A percentile compares a stretch with the other conserved stretches of the same genome.
These are phyloP conservation scores for Cuniculus paca DNA, from an alignment of 2,797 vertebrate species.

Conservation along the genomic window DNA sequence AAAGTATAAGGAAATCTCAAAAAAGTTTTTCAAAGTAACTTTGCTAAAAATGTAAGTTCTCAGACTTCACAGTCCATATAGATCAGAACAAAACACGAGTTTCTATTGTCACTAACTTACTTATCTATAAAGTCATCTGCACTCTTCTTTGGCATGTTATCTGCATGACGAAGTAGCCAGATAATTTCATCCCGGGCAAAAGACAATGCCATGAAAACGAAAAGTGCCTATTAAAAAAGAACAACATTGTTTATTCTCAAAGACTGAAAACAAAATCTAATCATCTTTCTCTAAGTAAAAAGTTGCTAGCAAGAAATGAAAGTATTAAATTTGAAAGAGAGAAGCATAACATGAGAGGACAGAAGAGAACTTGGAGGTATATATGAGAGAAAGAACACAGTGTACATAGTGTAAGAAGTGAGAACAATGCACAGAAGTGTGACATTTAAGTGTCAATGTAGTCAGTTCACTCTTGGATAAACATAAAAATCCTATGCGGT, in stretches of 20 bases:
- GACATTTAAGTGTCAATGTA: neutral
- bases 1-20: neutral
- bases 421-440: neutral
- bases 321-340: slow-evolving; percentile 49
- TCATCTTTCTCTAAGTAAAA: slow-evolving; percentile 54
- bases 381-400: neutral
- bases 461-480: neutral
- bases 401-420: neutral
- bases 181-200: slow-evolving; percentile 99
- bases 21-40: slow-evolving; percentile 53
- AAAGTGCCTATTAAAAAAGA: slow-evolving; percentile 92
- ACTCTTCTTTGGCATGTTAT: slow-evolving; percentile 99
- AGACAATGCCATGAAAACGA: slow-evolving; percentile 99
- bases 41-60: slow-evolving; percentile 29
- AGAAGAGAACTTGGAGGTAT: neutral
- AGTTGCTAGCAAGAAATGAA: slow-evolving; percentile 27
- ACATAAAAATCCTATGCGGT: neutral
- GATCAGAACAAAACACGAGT: slow-evolving; percentile 49
- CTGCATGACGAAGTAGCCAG: slow-evolving; percentile 98
- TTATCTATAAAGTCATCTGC: slow-evolving; percentile 99
- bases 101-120: slow-evolving; percentile 88
- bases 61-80: neutral
- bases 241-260: slow-evolving; percentile 29
- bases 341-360: neutral
- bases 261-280: slow-evolving; percentile 39